Evolutionary conservation across 2,113 vertebrate species (phyloP).

Genomic region (Kryptolebias marmoratus): DNA sequence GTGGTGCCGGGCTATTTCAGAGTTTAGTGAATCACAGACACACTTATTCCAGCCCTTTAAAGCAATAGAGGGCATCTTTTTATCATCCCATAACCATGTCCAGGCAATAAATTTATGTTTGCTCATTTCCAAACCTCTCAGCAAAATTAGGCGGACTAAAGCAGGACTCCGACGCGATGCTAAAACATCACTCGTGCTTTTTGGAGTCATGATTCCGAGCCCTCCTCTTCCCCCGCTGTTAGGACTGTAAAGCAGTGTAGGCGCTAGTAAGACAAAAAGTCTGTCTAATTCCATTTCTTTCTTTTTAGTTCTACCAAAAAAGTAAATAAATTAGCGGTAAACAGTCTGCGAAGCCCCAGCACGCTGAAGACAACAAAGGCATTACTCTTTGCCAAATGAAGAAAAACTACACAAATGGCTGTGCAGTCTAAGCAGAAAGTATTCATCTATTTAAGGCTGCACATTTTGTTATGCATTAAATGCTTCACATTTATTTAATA

Average conservation of each 20-base stretch:
- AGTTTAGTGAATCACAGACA: slow-evolving; percentile 76
- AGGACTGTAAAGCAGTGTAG: slow-evolving; percentile 14
- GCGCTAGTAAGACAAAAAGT: slow-evolving; percentile 49
- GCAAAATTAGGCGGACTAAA: slow-evolving; percentile 78
- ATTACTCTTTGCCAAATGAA: slow-evolving; percentile 71
- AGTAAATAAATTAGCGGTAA: slow-evolving; percentile 35
- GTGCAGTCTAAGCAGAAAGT: slow-evolving; percentile 57
- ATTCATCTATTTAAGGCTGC: slow-evolving; percentile 64
- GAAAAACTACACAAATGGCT: slow-evolving; percentile 66
- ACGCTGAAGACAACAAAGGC: slow-evolving; percentile 55
- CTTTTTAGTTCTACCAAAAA: slow-evolving; percentile 1
- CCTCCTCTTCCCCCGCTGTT: slow-evolving; percentile 26
- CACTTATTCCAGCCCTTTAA: slow-evolving; percentile 66
- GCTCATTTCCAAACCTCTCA: slow-evolving; percentile 81
- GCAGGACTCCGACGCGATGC: slow-evolving; percentile 53
- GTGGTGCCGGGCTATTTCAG: slow-evolving; percentile 72
- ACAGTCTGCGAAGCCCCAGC: slow-evolving; percentile 53
- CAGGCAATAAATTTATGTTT: slow-evolving; percentile 77
- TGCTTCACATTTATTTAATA: slow-evolving; percentile 52
- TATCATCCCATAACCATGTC: slow-evolving; percentile 74
- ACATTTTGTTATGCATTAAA: slow-evolving; percentile 60
- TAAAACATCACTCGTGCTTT: slow-evolving; percentile 64
- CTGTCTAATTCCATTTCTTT: slow-evolving; percentile 42
- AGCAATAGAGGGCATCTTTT: slow-evolving; percentile 79
- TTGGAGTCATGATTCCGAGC: slow-evolving; percentile 51